phyloP scores from a whole-genome alignment of 2,113 vertebrate species.

The Tragelaphus scriptus region DNA sequence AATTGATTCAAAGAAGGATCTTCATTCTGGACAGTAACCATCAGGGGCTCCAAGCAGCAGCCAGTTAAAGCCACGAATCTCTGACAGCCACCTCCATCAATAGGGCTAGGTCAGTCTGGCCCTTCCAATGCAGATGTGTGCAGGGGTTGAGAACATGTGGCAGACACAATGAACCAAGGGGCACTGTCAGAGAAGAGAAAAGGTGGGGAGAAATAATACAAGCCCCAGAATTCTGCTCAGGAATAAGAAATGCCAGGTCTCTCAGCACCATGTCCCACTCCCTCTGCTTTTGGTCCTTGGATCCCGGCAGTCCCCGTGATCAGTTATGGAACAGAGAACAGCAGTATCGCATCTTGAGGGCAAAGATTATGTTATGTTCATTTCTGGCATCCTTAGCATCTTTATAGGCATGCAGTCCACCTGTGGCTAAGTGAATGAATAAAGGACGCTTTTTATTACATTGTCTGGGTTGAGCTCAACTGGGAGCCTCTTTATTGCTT shows the following conservation, averaged over 20 bases:
- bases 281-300: neutral
- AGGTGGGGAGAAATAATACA: neutral
- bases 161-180: neutral
- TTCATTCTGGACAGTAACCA: neutral
- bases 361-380: neutral
- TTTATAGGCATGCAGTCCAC: neutral
- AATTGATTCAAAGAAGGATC: neutral
- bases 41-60: neutral
- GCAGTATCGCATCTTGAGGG: neutral
- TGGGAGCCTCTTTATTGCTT: slow-evolving; percentile 1
- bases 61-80: fast-evolving
- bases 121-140: neutral
- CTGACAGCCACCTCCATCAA: neutral
- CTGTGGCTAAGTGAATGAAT: neutral
- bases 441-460: neutral
- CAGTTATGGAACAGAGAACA: neutral
- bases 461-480: neutral
- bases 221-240: neutral
- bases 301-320: neutral
- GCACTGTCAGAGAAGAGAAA: neutral
- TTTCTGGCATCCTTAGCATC: neutral
- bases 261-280: no score
- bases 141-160: neutral
- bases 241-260: neutral
- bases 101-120: neutral